These are phyloP conservation scores for Leptonema lineaticorne DNA, from an alignment of 1,140 invertebrate species.

Conservation along the genomic window DNA sequence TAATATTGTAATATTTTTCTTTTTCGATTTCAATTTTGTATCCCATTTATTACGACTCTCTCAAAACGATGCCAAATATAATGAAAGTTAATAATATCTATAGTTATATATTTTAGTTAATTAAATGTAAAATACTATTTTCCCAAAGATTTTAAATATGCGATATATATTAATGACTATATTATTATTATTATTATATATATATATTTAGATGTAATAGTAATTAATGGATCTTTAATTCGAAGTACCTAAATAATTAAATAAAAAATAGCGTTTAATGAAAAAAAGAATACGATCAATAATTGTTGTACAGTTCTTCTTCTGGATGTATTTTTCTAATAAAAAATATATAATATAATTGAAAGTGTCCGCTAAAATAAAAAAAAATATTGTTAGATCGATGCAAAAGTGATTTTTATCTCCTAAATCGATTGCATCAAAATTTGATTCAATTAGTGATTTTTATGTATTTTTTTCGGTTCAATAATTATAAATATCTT, in stretches of 20 bases:
- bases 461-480: too few species aligned
- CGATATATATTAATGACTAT: too few species aligned
- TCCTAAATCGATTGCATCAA: too few species aligned
- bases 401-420: too few species aligned
- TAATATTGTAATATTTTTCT: slow-evolving; percentile 7
- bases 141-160: slow-evolving; percentile 27
- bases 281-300: slow-evolving; percentile 5
- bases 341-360: too few species aligned
- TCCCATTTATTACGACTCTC: not conserved
- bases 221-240: slow-evolving; percentile 6
- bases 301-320: slow-evolving; percentile 23
- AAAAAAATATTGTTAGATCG: too few species aligned
- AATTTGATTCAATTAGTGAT: too few species aligned
- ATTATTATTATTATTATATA: slow-evolving; percentile 6
- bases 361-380: too few species aligned
- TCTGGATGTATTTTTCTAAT: slow-evolving; percentile 14
- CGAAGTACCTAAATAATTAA: slow-evolving; percentile 18
- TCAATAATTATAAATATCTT: too few species aligned
- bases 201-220: slow-evolving; percentile 18
- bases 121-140: slow-evolving; percentile 22
- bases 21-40: not conserved
- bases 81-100: slow-evolving; percentile 15
- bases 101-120: slow-evolving; percentile 24
- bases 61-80: slow-evolving; percentile 19
- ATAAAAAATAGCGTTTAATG: too few species aligned